Base-by-base conservation (phyloP, 2,888 invertebrate genomes). In the Ferdinandea cuprea region DNA sequence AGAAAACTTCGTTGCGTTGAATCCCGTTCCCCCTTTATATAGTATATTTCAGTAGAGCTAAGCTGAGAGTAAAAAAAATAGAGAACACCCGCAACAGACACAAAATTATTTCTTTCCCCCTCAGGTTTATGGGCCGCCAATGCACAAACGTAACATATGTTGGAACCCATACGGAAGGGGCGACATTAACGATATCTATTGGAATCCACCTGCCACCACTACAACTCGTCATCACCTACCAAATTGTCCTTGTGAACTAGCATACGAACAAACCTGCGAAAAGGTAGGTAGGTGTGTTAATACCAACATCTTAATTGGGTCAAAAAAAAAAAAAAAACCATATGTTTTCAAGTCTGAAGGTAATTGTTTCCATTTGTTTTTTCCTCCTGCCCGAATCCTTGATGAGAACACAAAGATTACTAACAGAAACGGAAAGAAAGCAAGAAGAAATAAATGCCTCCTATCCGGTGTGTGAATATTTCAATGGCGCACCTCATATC, bases 191-290 rank as follows among this genome's bases (percentile, higher is more conserved):
- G 83, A 83, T 68, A 83, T 83, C 72, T 83, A 83, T 68, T 83
- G 83, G 83, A 83, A 83, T 83, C 83, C 83, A 78, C 83, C 83
- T 21, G 66, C 83, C 50, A 69, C 68, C 61, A 83, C 83, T 13
- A 83, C 83, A 52, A 83, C 83, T 68, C 83, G 83, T 78, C 83
- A 83, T 83, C 83, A 83, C 78, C 56, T 83, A 78, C 83, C 83
- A 28, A 83, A 78, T 78, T 83, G 83, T 61, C 83, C 83, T 52
- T 83, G 83, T 37, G 83, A 83, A 63, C 72, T 78, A 78, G 77
- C 73, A 48, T 83, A 83, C 44, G 83, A 83, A 83, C 83, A 83
- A 63, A 72, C 77, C 78, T 83, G 61, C 78, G 78, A 83, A 83
- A 83, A 83, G 83, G 83, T 83, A 83, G 17, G 77, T 48, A n/a